Evolutionary conservation across 2,888 invertebrate species (phyloP).

Genomic region (Vannuccia rotundouncinata): DNA sequence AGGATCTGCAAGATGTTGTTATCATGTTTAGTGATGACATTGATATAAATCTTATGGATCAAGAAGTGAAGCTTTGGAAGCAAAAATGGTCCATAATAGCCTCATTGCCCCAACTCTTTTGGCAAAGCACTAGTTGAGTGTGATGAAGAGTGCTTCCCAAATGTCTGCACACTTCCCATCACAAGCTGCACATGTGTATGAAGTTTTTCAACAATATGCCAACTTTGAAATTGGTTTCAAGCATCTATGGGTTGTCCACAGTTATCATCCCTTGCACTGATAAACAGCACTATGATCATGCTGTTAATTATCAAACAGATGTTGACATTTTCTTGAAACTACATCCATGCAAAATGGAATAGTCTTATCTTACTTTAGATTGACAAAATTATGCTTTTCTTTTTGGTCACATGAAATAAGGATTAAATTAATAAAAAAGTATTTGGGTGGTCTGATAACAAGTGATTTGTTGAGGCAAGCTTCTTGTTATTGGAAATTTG

Average conservation of each 20-base stretch:
- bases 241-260: not conserved
- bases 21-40: no score
- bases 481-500: no score
- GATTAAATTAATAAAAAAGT: no score
- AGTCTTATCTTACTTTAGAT: not conserved
- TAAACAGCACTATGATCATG: not conserved
- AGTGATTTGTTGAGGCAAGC: no score
- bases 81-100: no score
- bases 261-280: constrained; percentile 12
- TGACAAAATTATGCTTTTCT: constrained; percentile 7
- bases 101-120: no score
- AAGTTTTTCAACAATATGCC: not conserved
- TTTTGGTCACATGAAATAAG: not conserved
- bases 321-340: constrained; percentile 5
- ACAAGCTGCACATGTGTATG: constrained; percentile 2
- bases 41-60: no score
- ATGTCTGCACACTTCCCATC: constrained; percentile 17
- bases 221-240: constrained; percentile 11
- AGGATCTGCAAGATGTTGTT: no score
- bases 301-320: constrained; percentile 5
- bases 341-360: constrained; percentile 2
- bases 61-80: no score
- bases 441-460: no score
- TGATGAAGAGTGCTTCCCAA: no score
- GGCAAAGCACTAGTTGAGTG: no score